Conservation (phyloP, 2,797 vertebrate species). For the Heteromormyrus szaboi region DNA sequence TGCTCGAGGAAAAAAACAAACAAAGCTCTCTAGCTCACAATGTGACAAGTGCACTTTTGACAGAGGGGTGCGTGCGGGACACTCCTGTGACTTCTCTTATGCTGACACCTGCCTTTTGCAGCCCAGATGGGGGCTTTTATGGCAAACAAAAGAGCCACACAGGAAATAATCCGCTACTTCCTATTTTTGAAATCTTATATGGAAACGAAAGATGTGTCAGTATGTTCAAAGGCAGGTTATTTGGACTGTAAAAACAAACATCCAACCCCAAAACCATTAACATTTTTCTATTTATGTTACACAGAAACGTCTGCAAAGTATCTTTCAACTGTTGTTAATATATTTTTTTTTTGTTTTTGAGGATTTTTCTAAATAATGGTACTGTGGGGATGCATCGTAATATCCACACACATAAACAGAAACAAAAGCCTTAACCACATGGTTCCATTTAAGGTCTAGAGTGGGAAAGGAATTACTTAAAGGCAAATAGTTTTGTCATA, state of each 20-base stretch:
- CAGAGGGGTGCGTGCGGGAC: conserved; percentile 29
- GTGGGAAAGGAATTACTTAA: conserved; percentile 14
- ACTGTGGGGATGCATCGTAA: conserved; percentile 31
- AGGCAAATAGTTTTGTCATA: conserved; percentile 19
- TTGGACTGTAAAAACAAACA: conserved; percentile 37
- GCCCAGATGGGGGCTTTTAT: conserved; percentile 30
- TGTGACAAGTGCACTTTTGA: conserved; percentile 17
- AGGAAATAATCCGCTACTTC: conserved; percentile 48
- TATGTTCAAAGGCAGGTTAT: conserved; percentile 35
- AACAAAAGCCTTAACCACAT: conserved; percentile 11
- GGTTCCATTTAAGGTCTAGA: conserved; percentile 16
- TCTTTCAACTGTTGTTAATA: conserved; percentile 64
- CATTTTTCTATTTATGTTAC: conserved; percentile 41
- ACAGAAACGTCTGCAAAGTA: conserved; percentile 52
- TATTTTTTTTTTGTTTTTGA: conserved; percentile 34
- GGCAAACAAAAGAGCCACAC: conserved; percentile 35
- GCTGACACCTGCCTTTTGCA: conserved; percentile 30
- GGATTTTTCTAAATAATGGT: conserved; percentile 39
- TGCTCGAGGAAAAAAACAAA: conserved; percentile 55
- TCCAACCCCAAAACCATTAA: conserved; percentile 34
- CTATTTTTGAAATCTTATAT: conserved; percentile 52
- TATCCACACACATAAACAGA: conserved; percentile 12
- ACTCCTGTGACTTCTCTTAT: conserved; percentile 10
- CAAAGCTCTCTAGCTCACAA: conserved; percentile 40
- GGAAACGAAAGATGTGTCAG: conserved; percentile 46